These are phyloP conservation scores for Aegotheles bennettii DNA, from an alignment of 2,113 vertebrate genomes.

Conservation along the genomic window DNA sequence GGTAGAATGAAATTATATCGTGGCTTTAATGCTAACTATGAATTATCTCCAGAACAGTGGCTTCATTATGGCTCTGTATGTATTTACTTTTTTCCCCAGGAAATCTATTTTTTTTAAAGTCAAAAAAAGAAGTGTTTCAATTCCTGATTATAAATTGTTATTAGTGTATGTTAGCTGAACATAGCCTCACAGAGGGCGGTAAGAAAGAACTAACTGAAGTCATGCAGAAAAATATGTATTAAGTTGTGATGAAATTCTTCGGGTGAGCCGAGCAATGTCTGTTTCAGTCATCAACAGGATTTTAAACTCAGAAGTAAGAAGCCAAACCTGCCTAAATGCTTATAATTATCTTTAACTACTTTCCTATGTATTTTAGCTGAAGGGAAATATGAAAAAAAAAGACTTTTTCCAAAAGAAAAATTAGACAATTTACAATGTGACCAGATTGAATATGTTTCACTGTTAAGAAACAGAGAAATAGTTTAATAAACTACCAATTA, in stretches of 20 bases:
- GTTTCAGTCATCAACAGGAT: not conserved
- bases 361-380: not conserved
- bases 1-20: not conserved
- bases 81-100: accelerated
- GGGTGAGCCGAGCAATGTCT: not conserved
- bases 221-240: not conserved
- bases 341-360: not conserved
- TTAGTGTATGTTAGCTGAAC: not conserved
- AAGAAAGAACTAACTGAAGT: not conserved
- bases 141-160: not conserved
- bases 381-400: not conserved
- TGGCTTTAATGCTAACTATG: accelerated
- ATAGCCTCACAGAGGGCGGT: not conserved
- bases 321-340: not conserved
- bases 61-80: not conserved
- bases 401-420: not conserved
- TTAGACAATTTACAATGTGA: not conserved
- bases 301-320: not conserved
- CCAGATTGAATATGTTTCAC: not conserved
- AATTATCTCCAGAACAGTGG: not conserved
- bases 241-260: not conserved
- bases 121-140: not conserved
- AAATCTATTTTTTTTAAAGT: not conserved
- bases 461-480: not conserved
- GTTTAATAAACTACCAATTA: not conserved